Evolutionary conservation across 2,113 vertebrate species (phyloP).

Genomic region (Leucopternis melanops): DNA sequence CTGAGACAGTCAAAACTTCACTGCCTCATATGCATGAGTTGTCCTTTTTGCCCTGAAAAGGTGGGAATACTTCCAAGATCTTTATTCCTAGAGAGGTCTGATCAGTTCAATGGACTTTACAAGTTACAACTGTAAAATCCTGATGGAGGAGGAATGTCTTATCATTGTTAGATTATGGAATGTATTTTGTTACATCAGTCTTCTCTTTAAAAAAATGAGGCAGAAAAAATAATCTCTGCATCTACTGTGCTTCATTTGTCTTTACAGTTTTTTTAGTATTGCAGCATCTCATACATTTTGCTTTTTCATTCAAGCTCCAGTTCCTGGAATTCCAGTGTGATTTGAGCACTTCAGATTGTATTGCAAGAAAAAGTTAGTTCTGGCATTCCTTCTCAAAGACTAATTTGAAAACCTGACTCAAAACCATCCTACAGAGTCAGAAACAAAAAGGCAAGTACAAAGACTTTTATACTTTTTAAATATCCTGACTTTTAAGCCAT

Average conservation of each 20-base stretch:
- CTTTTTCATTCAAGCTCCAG: constrained; percentile 29
- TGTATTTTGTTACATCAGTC: not conserved
- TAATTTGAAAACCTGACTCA: constrained; percentile 22
- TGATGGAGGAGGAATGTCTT: not conserved
- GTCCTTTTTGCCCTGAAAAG: not conserved
- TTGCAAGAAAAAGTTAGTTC: constrained; percentile 44
- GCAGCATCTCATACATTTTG: not conserved
- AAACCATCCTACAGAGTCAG: not conserved
- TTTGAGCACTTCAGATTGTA: constrained; percentile 9
- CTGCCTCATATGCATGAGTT: not conserved
- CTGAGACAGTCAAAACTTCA: not conserved
- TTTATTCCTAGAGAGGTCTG: constrained; percentile 15
- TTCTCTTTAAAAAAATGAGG: not conserved
- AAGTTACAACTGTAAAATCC: not conserved
- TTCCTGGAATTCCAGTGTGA: constrained; percentile 27
- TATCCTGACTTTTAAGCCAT: not conserved
- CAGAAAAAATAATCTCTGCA: not conserved
- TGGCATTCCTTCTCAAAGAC: not conserved
- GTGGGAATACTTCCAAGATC: constrained; percentile 1
- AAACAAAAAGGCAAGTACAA: not conserved
- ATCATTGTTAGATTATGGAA: not conserved
- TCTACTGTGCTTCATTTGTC: not conserved
- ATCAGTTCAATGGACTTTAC: not conserved
- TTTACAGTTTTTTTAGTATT: not conserved
- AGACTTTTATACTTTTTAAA: not conserved